These are phyloP conservation scores for Miichthys miiuy DNA, from an alignment of 2,797 vertebrate species.

Conservation along the genomic window DNA sequence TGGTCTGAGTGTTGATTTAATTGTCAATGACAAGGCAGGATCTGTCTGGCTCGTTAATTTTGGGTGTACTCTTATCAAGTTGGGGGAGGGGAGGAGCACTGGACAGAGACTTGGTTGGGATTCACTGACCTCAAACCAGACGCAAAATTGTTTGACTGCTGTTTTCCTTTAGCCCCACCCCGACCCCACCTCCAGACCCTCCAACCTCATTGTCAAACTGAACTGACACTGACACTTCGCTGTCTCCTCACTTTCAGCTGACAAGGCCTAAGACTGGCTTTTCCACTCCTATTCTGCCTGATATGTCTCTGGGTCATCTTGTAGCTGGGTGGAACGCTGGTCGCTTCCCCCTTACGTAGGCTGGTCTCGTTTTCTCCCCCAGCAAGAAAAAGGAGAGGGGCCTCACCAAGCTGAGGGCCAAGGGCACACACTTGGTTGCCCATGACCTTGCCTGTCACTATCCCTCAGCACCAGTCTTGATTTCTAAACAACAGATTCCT, in stretches of 20 bases:
- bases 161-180: slow-evolving; percentile 62
- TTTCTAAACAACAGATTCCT: slow-evolving; percentile 76
- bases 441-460: slow-evolving; percentile 86
- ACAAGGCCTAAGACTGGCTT: slow-evolving; percentile 80
- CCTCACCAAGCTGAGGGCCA: slow-evolving; percentile 77
- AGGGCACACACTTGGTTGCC: slow-evolving; percentile 79
- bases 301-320: slow-evolving; percentile 85
- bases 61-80: slow-evolving; percentile 66
- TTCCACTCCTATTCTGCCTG: slow-evolving; percentile 79
- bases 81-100: slow-evolving; percentile 27
- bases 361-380: slow-evolving; percentile 66
- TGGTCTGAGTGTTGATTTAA: slow-evolving; percentile 76
- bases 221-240: slow-evolving; percentile 80
- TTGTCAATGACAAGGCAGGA: slow-evolving; percentile 76
- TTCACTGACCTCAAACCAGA: slow-evolving; percentile 76
- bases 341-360: slow-evolving; percentile 58
- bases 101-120: slow-evolving; percentile 57
- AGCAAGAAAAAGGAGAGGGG: slow-evolving; percentile 59
- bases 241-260: slow-evolving; percentile 79
- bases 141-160: slow-evolving; percentile 70
- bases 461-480: slow-evolving; percentile 74
- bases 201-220: slow-evolving; percentile 77
- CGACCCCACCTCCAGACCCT: slow-evolving; percentile 61
- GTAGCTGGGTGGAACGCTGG: slow-evolving; percentile 50
- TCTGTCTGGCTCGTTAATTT: slow-evolving; percentile 79